These are phyloP conservation scores for Hydractinia symbiolongicarpus DNA, from an alignment of 30 jellyfish, hydroid and myxozoan species.

Conservation along the genomic window DNA sequence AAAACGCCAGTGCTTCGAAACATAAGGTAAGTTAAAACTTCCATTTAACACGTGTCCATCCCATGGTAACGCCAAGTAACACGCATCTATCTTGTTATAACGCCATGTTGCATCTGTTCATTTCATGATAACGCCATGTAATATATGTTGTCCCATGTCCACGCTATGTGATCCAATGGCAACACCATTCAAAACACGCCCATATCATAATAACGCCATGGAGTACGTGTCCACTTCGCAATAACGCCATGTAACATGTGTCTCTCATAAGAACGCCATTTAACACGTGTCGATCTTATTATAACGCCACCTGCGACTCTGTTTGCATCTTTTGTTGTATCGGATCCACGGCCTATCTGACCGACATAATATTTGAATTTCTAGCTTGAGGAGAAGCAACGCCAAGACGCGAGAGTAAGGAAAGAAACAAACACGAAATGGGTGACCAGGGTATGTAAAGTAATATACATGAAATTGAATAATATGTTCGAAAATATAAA, in stretches of 20 bases:
- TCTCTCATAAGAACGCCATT: not conserved
- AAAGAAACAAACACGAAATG: conserved; percentile 76
- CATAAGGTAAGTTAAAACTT: conserved; percentile 51
- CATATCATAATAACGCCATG: not conserved
- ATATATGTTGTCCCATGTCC: too few relatives aligned
- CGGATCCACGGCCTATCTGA: too few relatives aligned
- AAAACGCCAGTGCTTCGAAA: conserved; percentile 73
- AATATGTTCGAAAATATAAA: too few relatives aligned
- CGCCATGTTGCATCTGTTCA: not conserved
- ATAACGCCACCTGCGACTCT: too few relatives aligned
- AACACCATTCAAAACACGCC: not conserved
- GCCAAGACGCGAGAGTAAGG: conserved; percentile 89
- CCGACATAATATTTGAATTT: not conserved
- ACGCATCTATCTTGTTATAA: not conserved
- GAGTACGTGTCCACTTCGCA: too few relatives aligned
- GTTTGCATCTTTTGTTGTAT: too few relatives aligned
- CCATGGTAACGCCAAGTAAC: not conserved
- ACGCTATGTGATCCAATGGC: too few relatives aligned
- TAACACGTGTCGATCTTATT: too few relatives aligned
- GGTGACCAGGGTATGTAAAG: conserved; percentile 68
- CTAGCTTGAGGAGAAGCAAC: conserved; percentile 91
- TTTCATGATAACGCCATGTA: not conserved
- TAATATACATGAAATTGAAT: too few relatives aligned
- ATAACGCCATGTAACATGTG: not conserved
- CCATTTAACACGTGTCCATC: not conserved